Conservation (phyloP, 2,888 invertebrate genomes). For the Polyommatus iphigenia region DNA sequence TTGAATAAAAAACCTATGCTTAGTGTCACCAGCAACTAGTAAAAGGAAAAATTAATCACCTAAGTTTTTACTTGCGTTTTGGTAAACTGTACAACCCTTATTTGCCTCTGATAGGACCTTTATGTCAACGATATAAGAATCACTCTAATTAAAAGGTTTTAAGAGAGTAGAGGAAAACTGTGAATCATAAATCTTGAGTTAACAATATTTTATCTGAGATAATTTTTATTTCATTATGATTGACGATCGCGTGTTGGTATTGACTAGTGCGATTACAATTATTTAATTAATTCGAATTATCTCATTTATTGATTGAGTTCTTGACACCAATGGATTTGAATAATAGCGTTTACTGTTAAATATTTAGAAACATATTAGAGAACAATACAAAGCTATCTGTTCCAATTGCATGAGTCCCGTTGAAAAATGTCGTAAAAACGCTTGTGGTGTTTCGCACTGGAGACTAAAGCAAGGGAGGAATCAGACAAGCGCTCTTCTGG, state of each 20-base stretch:
- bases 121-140: neutral
- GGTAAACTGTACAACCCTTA: neutral
- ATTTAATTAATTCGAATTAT: slow-evolving; percentile 5
- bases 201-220: neutral
- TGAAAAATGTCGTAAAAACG: too few relatives aligned
- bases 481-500: too few relatives aligned
- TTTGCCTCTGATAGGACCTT: neutral
- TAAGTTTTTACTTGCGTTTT: neutral
- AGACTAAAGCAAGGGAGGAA: too few relatives aligned
- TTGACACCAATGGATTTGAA: slow-evolving; percentile 27
- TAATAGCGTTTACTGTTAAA: neutral
- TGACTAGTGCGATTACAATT: slow-evolving; percentile 8
- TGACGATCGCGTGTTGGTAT: slow-evolving; percentile 2
- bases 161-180: neutral
- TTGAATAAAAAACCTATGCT: neutral
- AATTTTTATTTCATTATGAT: neutral
- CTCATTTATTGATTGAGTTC: slow-evolving; percentile 18
- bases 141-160: neutral
- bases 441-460: too few relatives aligned
- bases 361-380: neutral
- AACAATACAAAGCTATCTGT: neutral
- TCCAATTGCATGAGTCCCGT: neutral
- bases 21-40: neutral
- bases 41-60: neutral
- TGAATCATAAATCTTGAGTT: neutral